Conservation (phyloP, 2,888 invertebrate genomes). For the Callyntrura sp. region DNA sequence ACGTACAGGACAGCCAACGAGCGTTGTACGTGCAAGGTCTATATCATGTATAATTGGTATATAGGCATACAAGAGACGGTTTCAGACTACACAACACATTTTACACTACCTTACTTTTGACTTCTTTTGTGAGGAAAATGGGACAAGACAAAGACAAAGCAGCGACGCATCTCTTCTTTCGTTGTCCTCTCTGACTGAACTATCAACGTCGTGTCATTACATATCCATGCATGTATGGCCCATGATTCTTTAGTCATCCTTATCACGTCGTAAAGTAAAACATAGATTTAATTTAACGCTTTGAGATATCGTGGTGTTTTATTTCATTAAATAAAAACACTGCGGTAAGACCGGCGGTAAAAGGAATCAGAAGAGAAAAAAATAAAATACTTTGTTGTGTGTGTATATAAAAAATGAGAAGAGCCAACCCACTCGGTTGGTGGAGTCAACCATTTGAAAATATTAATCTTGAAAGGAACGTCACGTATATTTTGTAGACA, state of each 20-base stretch:
- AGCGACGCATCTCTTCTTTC: conserved; percentile 1
- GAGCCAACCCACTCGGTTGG: neutral
- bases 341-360: conserved; percentile 11
- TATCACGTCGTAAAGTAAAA: conserved; percentile 77
- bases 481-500: conserved; percentile 66
- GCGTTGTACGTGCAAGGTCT: neutral
- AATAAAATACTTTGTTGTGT: conserved; percentile 9
- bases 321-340: conserved; percentile 71
- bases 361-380: neutral
- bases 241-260: conserved; percentile 66
- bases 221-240: conserved; percentile 29
- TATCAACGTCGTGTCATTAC: conserved; percentile 24
- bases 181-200: neutral
- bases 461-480: conserved; percentile 72
- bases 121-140: conserved; percentile 32
- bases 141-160: conserved; percentile 14
- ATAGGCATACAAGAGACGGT: neutral
- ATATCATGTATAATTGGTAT: neutral
- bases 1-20: neutral
- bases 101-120: conserved; percentile 10
- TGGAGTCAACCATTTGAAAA: conserved; percentile 50
- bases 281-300: conserved; percentile 75
- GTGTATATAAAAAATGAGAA: conserved; percentile 19
- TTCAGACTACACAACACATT: neutral
- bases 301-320: conserved; percentile 71